Conservation (phyloP, 2,888 invertebrate genomes). For the Boloria euphrosyne region DNA sequence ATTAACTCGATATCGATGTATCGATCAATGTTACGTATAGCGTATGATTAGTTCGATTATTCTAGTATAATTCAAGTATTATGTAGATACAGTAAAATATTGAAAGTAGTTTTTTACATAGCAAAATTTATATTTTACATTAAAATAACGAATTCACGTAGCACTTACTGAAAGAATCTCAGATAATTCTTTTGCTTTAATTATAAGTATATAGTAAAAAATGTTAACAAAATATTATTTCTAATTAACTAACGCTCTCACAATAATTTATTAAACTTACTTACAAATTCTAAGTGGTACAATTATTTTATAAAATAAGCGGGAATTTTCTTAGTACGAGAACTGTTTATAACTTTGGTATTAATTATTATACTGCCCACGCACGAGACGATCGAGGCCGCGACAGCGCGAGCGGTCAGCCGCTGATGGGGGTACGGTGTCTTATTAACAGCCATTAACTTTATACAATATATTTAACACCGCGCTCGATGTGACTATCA, state of each 20-base stretch:
- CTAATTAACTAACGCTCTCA: background rate
- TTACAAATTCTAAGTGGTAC: background rate
- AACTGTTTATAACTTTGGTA: background rate
- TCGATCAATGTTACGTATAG: constrained; percentile 27
- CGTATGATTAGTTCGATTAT: constrained; percentile 18
- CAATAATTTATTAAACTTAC: background rate
- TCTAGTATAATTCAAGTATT: constrained; percentile 27
- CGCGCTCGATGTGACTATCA: too few relatives aligned
- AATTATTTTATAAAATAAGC: background rate
- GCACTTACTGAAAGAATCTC: constrained; percentile 27
- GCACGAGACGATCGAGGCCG: too few relatives aligned
- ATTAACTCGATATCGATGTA: constrained; percentile 31
- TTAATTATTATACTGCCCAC: background rate
- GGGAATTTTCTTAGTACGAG: background rate
- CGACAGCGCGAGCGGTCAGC: too few relatives aligned
- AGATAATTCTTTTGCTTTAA: constrained; percentile 11
- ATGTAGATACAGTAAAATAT: constrained; percentile 12
- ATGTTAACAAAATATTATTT: background rate
- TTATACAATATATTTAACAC: too few relatives aligned
- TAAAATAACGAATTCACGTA: background rate
- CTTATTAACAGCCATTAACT: too few relatives aligned
- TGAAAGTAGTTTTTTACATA: constrained; percentile 28
- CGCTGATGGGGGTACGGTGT: too few relatives aligned
- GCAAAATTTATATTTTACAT: constrained; percentile 21
- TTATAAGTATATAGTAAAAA: background rate